A percentile compares a stretch with the other conserved stretches of the same genome.
Evolutionary conservation across 64 coral and sea anemone species (phyloP).

Genomic region (Montipora capricornis): DNA sequence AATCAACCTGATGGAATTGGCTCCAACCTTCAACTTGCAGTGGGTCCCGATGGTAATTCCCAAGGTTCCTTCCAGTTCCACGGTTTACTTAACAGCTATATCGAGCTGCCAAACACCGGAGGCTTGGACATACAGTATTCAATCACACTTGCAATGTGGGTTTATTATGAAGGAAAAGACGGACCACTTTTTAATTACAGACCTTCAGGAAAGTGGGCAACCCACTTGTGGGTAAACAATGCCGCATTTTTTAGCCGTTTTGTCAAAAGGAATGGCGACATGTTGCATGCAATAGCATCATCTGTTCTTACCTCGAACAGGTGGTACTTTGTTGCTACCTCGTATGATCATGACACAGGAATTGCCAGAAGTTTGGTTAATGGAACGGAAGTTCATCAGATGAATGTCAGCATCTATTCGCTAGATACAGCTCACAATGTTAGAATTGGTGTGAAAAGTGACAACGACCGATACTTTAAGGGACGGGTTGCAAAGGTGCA

Average conservation of each 20-base stretch:
- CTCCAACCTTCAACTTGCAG: slow-evolving; percentile 52
- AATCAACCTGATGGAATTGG: slow-evolving; percentile 45
- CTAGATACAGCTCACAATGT: slow-evolving; percentile 60
- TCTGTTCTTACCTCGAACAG: slow-evolving; percentile 17
- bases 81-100: slow-evolving; percentile 63
- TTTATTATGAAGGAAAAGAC: slow-evolving; percentile 62
- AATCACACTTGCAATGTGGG: slow-evolving; percentile 78
- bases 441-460: slow-evolving; percentile 75
- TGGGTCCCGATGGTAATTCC: slow-evolving; percentile 66
- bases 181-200: slow-evolving; percentile 83
- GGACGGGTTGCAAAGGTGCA: slow-evolving; percentile 75
- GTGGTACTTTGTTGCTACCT: slow-evolving; percentile 75
- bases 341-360: slow-evolving; percentile 64
- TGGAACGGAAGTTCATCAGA: slow-evolving; percentile 33
- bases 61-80: slow-evolving; percentile 70
- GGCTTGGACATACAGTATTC: slow-evolving; percentile 78
- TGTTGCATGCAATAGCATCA: slow-evolving; percentile 1
- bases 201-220: slow-evolving; percentile 44
- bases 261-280: slow-evolving; percentile 18
- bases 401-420: slow-evolving; percentile 21
- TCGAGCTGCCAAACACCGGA: slow-evolving; percentile 83
- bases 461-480: slow-evolving; percentile 69
- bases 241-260: slow-evolving; percentile 65
- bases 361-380: slow-evolving; percentile 67
- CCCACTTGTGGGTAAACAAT: slow-evolving; percentile 61